Percentiles rank a stretch among this genome's conserved stretches.
phyloP scores from a whole-genome alignment of 2,888 invertebrate genomes.

The Atrina japonica region DNA sequence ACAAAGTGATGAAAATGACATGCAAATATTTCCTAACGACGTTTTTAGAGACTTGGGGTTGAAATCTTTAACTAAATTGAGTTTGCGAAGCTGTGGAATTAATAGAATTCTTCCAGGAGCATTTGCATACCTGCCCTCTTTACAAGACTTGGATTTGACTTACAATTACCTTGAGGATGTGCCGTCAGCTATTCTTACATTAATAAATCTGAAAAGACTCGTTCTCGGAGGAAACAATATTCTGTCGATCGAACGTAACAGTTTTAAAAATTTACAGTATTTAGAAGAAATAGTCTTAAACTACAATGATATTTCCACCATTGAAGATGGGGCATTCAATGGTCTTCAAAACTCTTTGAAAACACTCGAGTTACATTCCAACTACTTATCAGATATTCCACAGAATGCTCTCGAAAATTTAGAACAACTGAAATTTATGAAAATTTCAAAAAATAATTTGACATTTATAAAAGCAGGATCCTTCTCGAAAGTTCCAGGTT shows the following conservation, averaged over 20 bases:
- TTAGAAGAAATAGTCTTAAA: constrained; percentile 34
- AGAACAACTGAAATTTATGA: constrained; percentile 38
- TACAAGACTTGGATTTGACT: constrained; percentile 38
- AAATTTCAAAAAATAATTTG: constrained; percentile 38
- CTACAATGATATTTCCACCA: constrained; percentile 51
- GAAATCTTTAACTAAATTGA: constrained; percentile 33
- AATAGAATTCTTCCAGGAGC: constrained; percentile 24
- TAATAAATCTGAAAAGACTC: constrained; percentile 48
- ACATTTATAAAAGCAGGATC: constrained; percentile 24
- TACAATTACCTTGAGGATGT: constrained; percentile 43
- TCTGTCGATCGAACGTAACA: constrained; percentile 19
- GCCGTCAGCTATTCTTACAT: constrained; percentile 37
- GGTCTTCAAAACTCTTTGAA: constrained; percentile 52
- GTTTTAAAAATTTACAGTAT: constrained; percentile 14
- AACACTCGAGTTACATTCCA: constrained; percentile 56
- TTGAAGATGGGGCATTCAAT: constrained; percentile 51
- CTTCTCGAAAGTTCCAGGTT: constrained; percentile 18
- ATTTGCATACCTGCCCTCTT: constrained; percentile 26
- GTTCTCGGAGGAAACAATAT: constrained; percentile 49
- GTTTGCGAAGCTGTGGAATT: constrained; percentile 40
- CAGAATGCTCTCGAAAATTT: constrained; percentile 48
- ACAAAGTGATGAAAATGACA: constrained; percentile 28
- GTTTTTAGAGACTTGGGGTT: constrained; percentile 37
- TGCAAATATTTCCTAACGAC: constrained; percentile 28
- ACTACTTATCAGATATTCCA: constrained; percentile 52